Conservation (phyloP, 2,888 invertebrate species). For the Temnothorax ravouxi region DNA sequence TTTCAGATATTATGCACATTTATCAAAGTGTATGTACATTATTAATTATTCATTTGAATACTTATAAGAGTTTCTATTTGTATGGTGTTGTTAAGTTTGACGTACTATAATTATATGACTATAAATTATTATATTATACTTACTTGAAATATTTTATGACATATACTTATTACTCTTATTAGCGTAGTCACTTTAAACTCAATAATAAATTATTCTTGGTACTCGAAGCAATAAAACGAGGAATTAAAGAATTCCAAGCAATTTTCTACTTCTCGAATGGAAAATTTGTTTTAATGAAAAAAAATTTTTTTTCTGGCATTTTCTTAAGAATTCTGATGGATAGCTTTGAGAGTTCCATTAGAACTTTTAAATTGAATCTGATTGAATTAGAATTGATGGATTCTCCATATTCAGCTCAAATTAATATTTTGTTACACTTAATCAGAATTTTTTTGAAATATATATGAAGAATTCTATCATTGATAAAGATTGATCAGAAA, state of each 20-base stretch:
- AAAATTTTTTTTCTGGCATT: too few relatives aligned
- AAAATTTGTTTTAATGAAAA: background rate
- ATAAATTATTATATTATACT: too few relatives aligned
- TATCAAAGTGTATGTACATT: background rate
- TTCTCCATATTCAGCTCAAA: background rate
- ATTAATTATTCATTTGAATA: constrained; percentile 3
- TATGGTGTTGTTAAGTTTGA: background rate
- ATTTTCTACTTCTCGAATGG: background rate
- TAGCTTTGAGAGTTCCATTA: too few relatives aligned
- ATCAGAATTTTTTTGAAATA: background rate
- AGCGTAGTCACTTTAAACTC: background rate
- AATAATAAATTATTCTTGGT: background rate
- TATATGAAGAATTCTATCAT: background rate
- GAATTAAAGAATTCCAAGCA: background rate
- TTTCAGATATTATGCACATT: background rate
- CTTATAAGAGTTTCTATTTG: background rate
- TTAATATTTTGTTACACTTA: background rate
- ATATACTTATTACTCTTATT: background rate
- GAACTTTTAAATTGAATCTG: too few relatives aligned
- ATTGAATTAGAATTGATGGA: background rate
- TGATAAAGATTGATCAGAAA: background rate
- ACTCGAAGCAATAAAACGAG: background rate
- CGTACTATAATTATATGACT: background rate
- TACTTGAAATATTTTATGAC: background rate
- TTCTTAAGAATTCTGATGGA: too few relatives aligned